phyloP scores from a whole-genome alignment of 2,888 invertebrate species.

The Drosophila lutescens region DNA sequence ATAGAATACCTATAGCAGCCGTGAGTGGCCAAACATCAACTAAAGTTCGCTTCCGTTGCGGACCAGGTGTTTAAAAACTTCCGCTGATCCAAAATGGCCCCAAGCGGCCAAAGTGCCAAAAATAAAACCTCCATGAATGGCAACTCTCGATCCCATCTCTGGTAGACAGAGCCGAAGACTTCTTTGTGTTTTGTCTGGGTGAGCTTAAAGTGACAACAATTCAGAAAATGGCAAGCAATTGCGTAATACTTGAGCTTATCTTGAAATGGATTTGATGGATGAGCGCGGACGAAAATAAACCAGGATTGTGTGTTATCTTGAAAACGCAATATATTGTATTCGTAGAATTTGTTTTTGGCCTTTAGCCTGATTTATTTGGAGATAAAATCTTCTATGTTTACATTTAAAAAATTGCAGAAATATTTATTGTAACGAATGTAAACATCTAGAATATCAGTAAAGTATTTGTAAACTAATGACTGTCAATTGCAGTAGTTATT shows the following conservation, averaged over 20 bases:
- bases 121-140: not conserved
- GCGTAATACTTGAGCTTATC: slow-evolving; percentile 49
- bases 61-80: slow-evolving; percentile 17
- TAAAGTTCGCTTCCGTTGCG: slow-evolving; percentile 29
- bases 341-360: not conserved
- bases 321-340: not conserved
- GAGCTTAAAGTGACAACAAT: slow-evolving; percentile 3
- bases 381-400: too few relatives aligned
- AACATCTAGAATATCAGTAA: too few relatives aligned
- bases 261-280: slow-evolving; percentile 6
- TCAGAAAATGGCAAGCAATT: slow-evolving; percentile 26
- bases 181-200: not conserved
- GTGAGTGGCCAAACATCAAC: not conserved
- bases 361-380: not conserved
- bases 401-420: too few relatives aligned
- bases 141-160: slow-evolving; percentile 4
- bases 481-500: too few relatives aligned
- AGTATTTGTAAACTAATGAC: too few relatives aligned
- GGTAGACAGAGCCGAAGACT: not conserved
- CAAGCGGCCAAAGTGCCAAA: slow-evolving; percentile 3
- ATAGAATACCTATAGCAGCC: not conserved
- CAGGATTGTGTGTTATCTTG: slow-evolving; percentile 11
- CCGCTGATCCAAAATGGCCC: slow-evolving; percentile 17
- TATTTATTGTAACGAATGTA: too few relatives aligned
- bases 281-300: slow-evolving; percentile 36